phyloP scores from a whole-genome alignment of 2,888 invertebrate species.

The Terebella lapidaria region DNA sequence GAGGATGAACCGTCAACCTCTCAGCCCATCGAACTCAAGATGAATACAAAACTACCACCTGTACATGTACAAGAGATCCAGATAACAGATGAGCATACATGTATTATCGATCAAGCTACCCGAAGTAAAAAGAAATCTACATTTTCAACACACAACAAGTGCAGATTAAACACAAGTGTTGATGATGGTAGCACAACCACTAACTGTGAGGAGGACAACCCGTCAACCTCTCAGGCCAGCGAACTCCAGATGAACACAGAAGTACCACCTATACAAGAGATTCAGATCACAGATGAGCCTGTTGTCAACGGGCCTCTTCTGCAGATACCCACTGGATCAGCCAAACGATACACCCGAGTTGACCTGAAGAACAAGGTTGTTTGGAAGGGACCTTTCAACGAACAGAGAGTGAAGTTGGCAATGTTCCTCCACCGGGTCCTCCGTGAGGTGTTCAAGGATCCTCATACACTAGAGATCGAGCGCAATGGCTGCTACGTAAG shows the following conservation, averaged over 20 bases:
- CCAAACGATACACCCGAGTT: constrained; percentile 10
- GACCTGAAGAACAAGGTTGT: constrained; percentile 7
- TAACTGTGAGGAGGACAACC: too few relatives aligned
- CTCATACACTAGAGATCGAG: constrained; percentile 10
- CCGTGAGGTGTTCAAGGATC: constrained; percentile 9
- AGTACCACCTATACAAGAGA: neutral
- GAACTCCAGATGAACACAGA: neutral
- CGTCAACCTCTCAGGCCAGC: too few relatives aligned
- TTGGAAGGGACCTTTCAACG: constrained; percentile 13
- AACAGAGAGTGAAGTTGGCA: neutral
- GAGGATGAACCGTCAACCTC: neutral
- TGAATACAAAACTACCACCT: neutral
- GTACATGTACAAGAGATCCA: neutral
- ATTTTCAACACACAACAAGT: neutral
- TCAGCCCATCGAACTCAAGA: neutral
- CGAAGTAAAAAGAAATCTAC: neutral
- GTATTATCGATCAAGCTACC: neutral
- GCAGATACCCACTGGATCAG: constrained; percentile 13
- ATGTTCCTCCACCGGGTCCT: constrained; percentile 13
- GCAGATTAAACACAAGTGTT: too few relatives aligned
- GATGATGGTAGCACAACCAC: neutral
- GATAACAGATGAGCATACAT: neutral
- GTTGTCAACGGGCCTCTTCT: constrained; percentile 11
- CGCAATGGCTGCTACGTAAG: constrained; percentile 2
- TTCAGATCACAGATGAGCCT: neutral